phyloP scores from a whole-genome alignment of 1,140 invertebrate genomes.

The Macrocentrus cingulum region DNA sequence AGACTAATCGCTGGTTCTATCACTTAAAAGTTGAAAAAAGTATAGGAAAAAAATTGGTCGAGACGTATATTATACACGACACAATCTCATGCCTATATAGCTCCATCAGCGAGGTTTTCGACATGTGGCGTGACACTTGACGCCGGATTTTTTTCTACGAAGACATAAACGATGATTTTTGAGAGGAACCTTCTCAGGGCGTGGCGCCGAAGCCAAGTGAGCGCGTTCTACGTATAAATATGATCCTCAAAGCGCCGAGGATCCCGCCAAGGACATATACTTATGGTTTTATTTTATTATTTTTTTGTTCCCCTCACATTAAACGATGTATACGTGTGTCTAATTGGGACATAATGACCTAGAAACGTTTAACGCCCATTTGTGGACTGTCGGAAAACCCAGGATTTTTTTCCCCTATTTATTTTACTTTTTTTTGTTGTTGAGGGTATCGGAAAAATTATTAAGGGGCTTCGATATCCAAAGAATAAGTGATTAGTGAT shows the following conservation, averaged over 20 bases:
- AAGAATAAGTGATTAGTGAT: no score
- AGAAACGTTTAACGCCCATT: neutral
- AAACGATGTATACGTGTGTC: neutral
- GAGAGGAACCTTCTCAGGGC: conserved; percentile 10
- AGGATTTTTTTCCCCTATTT: no score
- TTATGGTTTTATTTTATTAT: conserved; percentile 4
- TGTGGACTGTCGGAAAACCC: neutral
- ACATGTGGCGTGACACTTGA: conserved; percentile 24
- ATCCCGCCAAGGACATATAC: neutral
- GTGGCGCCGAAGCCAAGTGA: conserved; percentile 8
- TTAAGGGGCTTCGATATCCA: no score
- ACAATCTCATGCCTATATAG: no score
- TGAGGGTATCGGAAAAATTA: no score
- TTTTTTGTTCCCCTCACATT: conserved; percentile 1
- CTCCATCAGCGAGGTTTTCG: neutral
- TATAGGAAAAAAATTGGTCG: neutral
- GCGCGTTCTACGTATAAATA: neutral
- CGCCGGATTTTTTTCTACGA: conserved; percentile 18
- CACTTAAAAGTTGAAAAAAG: no score
- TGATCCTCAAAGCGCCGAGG: neutral
- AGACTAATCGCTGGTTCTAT: conserved; percentile 5
- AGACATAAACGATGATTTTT: conserved; percentile 23
- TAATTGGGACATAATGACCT: conserved; percentile 17
- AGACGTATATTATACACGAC: no score
- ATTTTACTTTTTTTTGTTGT: no score